Percentiles rank a stretch among this genome's conserved stretches.
Conservation (phyloP, 2,797 vertebrate species). For the Meda fulgida region DNA sequence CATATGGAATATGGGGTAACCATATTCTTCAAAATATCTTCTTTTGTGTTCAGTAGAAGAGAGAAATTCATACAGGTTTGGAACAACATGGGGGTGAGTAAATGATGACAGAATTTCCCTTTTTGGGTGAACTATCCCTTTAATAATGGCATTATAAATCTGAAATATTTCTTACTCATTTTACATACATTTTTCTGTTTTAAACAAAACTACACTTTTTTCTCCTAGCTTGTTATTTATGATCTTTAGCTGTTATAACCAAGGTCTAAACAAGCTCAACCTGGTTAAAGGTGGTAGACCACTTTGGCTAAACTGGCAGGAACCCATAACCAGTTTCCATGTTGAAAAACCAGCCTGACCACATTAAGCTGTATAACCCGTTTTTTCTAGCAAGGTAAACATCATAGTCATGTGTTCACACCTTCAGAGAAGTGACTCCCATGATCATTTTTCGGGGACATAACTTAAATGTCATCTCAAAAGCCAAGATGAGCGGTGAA, state of each 20-base stretch:
- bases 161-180: background rate
- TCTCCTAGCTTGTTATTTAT: too few species aligned
- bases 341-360: conserved; percentile 19
- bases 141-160: background rate
- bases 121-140: background rate
- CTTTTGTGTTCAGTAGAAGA: background rate
- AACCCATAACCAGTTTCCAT: background rate
- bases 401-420: background rate
- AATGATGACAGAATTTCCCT: background rate
- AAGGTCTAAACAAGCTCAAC: background rate
- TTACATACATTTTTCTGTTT: background rate
- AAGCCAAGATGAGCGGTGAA: background rate
- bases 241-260: background rate
- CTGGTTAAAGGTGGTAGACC: background rate
- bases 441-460: background rate
- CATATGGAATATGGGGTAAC: too few species aligned
- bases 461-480: background rate
- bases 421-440: conserved; percentile 9
- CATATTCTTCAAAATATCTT: too few species aligned
- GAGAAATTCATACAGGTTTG: background rate
- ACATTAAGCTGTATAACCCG: background rate
- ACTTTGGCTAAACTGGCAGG: background rate
- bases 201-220: background rate
- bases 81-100: too few species aligned
- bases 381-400: conserved; percentile 15